Conservation (phyloP, 2,888 invertebrate genomes). For the Uloborus plumipes region DNA sequence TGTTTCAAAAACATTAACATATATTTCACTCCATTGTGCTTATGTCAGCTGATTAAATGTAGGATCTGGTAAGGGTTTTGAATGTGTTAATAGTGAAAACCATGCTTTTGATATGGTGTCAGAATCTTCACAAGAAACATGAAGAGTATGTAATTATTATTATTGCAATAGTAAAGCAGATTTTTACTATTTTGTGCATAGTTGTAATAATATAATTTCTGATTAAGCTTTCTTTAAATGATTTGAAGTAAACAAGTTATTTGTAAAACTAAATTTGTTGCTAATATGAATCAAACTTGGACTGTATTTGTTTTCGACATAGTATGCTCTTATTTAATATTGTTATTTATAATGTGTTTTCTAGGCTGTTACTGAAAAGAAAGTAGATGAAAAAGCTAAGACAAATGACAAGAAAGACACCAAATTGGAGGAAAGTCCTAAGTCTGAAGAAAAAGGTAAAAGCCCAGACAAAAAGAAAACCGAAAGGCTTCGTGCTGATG, state of each 20-base stretch:
- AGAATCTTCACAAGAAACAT: no score
- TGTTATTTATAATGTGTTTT: not conserved
- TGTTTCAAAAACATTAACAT: no score
- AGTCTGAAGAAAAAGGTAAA: conserved; percentile 43
- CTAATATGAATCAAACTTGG: not conserved
- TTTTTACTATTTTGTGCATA: not conserved
- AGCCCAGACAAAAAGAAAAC: conserved; percentile 43
- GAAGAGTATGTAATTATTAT: no score
- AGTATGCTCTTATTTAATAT: not conserved
- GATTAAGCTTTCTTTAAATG: not conserved
- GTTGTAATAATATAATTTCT: not conserved
- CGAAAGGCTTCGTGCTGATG: conserved; percentile 13
- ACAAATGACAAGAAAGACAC: conserved; percentile 30
- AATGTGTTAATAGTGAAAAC: no score
- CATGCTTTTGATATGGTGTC: no score
- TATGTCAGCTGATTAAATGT: no score
- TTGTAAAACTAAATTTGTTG: not conserved
- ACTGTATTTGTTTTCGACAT: not conserved
- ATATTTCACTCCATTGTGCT: no score
- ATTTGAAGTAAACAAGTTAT: not conserved
- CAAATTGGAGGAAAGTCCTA: conserved; percentile 16
- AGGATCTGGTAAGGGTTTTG: no score
- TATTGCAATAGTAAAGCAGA: no score
- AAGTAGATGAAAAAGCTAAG: conserved; percentile 64
- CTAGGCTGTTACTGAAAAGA: conserved; percentile 48